Evolutionary conservation across 2,113 vertebrate species (phyloP).

Genomic region (Chaenocephalus aceratus): DNA sequence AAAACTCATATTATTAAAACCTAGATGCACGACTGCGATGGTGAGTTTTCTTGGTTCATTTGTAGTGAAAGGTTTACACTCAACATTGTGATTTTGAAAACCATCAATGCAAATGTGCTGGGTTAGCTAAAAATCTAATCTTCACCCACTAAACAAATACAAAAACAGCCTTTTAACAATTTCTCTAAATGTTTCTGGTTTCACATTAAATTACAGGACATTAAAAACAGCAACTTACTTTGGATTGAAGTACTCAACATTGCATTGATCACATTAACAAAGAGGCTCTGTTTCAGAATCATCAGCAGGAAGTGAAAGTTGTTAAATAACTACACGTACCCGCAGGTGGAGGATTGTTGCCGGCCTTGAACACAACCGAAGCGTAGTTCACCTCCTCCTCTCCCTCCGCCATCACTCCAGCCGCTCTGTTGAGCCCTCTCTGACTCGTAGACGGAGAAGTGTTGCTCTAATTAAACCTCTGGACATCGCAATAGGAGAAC

Average conservation of each 20-base stretch:
- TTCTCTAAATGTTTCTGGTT: neutral
- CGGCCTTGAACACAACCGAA: conserved; percentile 34
- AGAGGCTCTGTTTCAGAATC: neutral
- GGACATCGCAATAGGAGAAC: neutral
- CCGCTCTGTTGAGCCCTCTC: neutral
- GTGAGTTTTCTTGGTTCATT: neutral
- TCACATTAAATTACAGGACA: neutral
- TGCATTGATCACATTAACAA: neutral
- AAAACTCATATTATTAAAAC: too few relatives aligned
- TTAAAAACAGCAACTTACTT: neutral
- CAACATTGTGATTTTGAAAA: neutral
- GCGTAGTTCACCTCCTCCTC: conserved; percentile 34
- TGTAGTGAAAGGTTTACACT: neutral
- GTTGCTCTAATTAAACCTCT: accelerated
- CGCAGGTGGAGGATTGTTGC: neutral
- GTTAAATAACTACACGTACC: conserved; percentile 17
- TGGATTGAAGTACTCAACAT: neutral
- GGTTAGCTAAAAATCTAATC: neutral
- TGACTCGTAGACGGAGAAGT: neutral
- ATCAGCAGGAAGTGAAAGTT: too few relatives aligned
- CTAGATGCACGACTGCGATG: too few relatives aligned
- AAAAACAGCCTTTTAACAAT: too few relatives aligned
- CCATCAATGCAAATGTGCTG: neutral
- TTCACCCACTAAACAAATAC: too few relatives aligned
- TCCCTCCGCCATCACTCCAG: conserved; percentile 20